Evolutionary conservation across 2,113 vertebrate species (phyloP).

Genomic region (Platysteira castanea): DNA sequence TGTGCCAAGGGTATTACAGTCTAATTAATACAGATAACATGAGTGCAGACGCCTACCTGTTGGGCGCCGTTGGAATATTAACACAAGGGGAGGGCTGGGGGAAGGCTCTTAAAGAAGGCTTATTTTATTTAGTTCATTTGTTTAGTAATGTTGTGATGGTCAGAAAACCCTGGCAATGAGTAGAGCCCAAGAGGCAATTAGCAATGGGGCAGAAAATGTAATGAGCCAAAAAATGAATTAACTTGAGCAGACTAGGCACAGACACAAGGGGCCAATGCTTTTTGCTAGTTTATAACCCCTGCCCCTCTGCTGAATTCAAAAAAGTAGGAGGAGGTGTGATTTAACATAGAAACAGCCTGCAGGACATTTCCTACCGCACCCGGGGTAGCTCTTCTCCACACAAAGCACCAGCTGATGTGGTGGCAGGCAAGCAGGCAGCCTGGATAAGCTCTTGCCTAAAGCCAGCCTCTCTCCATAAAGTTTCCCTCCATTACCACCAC

Average conservation of each 20-base stretch:
- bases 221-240: conserved; percentile 67
- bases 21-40: conserved; percentile 66
- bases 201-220: conserved; percentile 62
- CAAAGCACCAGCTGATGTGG: neutral
- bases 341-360: neutral
- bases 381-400: rapidly evolving
- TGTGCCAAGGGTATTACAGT: conserved; percentile 59
- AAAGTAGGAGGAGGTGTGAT: neutral
- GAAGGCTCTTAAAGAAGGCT: conserved; percentile 24
- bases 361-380: neutral
- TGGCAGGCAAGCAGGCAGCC: neutral
- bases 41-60: conserved; percentile 56
- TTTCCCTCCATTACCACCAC: neutral
- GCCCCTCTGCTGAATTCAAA: neutral
- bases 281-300: conserved; percentile 34
- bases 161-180: conserved; percentile 53
- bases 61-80: conserved; percentile 35
- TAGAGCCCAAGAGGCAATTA: conserved; percentile 50
- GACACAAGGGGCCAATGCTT: conserved; percentile 35
- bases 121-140: conserved; percentile 59
- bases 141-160: conserved; percentile 56
- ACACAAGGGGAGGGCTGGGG: neutral
- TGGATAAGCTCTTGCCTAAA: neutral
- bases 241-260: conserved; percentile 39
- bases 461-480: rapidly evolving